Evolutionary conservation across 2,888 invertebrate genomes (phyloP).

Genomic region (Plebejus melissa): DNA sequence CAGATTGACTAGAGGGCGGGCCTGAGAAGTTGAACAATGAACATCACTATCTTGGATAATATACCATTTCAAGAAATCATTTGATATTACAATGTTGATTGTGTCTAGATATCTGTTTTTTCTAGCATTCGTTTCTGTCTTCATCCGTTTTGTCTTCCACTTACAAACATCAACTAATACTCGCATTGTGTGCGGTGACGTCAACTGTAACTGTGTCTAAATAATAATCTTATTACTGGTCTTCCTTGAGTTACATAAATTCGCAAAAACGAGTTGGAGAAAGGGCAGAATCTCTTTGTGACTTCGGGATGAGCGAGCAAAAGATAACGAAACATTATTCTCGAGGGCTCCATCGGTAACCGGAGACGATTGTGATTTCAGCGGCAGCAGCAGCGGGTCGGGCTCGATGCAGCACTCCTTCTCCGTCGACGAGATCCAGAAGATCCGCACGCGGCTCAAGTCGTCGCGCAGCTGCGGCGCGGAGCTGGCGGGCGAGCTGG

Average conservation of each 20-base stretch:
- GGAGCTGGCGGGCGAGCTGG: slow-evolving; percentile 75
- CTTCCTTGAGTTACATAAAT: neutral
- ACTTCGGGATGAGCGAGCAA: neutral
- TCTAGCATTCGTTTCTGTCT: slow-evolving; percentile 3
- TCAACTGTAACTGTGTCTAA: neutral
- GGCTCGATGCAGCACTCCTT: slow-evolving; percentile 90
- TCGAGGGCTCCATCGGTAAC: neutral
- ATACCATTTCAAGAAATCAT: neutral
- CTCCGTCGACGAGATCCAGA: slow-evolving; percentile 93
- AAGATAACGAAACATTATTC: neutral
- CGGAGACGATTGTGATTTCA: slow-evolving; percentile 45
- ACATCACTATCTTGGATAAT: neutral
- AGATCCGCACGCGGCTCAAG: slow-evolving; percentile 89
- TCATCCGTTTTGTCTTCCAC: slow-evolving; percentile 15
- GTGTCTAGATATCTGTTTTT: neutral
- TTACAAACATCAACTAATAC: slow-evolving; percentile 19
- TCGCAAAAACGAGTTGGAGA: neutral
- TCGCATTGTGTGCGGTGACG: slow-evolving; percentile 10
- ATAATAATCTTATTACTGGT: neutral
- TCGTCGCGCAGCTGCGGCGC: slow-evolving; percentile 93
- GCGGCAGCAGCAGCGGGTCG: slow-evolving; percentile 86
- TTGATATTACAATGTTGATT: slow-evolving; percentile 9
- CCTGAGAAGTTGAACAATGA: neutral
- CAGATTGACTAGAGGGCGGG: neutral
- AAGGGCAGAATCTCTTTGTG: neutral